Evolutionary conservation across 2,797 vertebrate species (phyloP).

Genomic region (Chaenodraco wilsoni): DNA sequence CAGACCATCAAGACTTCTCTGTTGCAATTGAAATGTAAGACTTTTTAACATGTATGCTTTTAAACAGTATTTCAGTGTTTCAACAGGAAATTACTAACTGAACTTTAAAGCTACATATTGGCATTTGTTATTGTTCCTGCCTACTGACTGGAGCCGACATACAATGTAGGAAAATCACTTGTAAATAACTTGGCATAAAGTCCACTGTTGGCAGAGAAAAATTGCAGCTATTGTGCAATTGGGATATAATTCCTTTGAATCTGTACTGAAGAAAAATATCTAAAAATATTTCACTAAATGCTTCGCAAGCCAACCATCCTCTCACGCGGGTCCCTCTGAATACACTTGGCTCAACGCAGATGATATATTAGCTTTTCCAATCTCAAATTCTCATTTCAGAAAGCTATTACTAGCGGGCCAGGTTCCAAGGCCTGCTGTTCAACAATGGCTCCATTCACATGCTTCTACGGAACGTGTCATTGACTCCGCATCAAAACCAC

Average conservation of each 20-base stretch:
- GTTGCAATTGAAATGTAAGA: neutral
- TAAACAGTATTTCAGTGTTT: neutral
- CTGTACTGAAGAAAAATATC: slow-evolving; percentile 12
- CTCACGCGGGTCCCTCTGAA: slow-evolving; percentile 49
- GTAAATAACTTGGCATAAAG: slow-evolving; percentile 21
- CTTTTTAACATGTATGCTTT: neutral
- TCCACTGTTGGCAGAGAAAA: slow-evolving; percentile 2
- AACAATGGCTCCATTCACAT: slow-evolving; percentile 78
- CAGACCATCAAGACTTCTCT: neutral
- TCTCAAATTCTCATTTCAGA: slow-evolving; percentile 70
- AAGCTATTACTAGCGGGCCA: slow-evolving; percentile 62
- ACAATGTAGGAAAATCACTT: neutral
- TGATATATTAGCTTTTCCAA: slow-evolving; percentile 65
- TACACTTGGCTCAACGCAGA: slow-evolving; percentile 45
- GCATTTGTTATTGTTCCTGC: no score
- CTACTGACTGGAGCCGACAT: neutral
- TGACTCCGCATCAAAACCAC: slow-evolving; percentile 77
- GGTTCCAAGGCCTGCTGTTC: slow-evolving; percentile 59
- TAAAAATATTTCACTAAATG: slow-evolving; percentile 38
- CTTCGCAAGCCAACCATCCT: slow-evolving; percentile 51
- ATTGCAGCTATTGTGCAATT: slow-evolving; percentile 11
- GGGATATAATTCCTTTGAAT: slow-evolving; percentile 43
- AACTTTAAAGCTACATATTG: slow-evolving; percentile 1
- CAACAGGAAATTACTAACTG: neutral
- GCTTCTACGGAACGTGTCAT: slow-evolving; percentile 65